phyloP scores from a whole-genome alignment of 2,888 invertebrate genomes.

The Epirrhoe tristata region DNA sequence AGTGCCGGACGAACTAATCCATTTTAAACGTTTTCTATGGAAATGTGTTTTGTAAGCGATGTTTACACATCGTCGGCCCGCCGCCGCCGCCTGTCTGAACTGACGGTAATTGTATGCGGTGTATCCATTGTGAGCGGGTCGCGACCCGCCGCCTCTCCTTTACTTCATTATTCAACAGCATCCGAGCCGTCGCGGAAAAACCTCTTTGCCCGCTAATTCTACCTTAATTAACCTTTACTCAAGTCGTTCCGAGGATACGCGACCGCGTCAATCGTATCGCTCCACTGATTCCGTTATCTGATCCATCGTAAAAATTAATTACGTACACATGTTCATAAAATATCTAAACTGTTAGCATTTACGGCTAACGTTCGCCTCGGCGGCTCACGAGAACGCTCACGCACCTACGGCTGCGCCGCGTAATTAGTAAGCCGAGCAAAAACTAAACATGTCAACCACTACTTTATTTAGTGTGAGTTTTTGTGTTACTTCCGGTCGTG shows the following conservation, averaged over 20 bases:
- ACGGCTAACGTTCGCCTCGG: slow-evolving; percentile 70
- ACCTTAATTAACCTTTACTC: slow-evolving; percentile 73
- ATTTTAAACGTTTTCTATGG: slow-evolving; percentile 64
- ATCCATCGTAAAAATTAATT: slow-evolving; percentile 84
- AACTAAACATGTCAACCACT: slow-evolving; percentile 78
- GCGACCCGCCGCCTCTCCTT: slow-evolving; percentile 51
- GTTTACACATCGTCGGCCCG: slow-evolving; percentile 57
- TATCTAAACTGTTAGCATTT: slow-evolving; percentile 81
- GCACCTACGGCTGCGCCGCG: slow-evolving; percentile 64
- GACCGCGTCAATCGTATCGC: slow-evolving; percentile 76
- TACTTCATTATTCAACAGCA: slow-evolving; percentile 52
- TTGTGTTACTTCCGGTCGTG: slow-evolving; percentile 79
- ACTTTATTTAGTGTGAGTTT: slow-evolving; percentile 80
- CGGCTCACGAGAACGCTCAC: slow-evolving; percentile 71
- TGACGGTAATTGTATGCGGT: slow-evolving; percentile 45
- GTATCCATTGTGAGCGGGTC: slow-evolving; percentile 56
- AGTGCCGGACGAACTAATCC: slow-evolving; percentile 47
- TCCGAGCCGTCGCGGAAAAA: slow-evolving; percentile 53
- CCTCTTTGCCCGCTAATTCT: slow-evolving; percentile 62
- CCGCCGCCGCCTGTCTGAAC: slow-evolving; percentile 30
- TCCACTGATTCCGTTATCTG: slow-evolving; percentile 78
- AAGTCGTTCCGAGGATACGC: slow-evolving; percentile 56
- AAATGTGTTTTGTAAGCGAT: slow-evolving; percentile 56
- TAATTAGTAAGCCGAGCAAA: slow-evolving; percentile 73
- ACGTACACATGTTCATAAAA: slow-evolving; percentile 83